Percentiles rank a stretch among this genome's conserved stretches.
Evolutionary conservation across 2,113 vertebrate species (phyloP).

Genomic region (Diphyllodes magnificus): DNA sequence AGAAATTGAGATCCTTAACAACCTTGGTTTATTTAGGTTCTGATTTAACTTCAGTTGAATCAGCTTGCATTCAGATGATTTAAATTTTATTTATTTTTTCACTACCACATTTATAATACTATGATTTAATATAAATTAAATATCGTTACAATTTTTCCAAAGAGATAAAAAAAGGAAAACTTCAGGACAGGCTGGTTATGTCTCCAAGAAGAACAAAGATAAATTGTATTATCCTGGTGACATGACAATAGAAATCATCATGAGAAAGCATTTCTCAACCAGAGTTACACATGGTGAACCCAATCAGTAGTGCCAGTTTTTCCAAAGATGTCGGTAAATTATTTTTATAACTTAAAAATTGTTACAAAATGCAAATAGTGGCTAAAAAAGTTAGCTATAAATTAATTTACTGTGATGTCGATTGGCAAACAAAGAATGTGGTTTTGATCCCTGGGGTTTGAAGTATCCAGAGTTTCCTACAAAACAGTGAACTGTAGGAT

Average conservation of each 20-base stretch:
- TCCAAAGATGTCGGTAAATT: neutral
- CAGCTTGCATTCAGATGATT: neutral
- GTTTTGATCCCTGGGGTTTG: neutral
- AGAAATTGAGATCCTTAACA: neutral
- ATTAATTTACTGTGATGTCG: neutral
- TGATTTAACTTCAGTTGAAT: neutral
- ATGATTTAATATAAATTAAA: neutral
- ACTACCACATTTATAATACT: neutral
- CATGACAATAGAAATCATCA: neutral
- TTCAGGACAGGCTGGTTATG: neutral
- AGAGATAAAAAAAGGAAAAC: neutral
- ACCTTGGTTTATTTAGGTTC: neutral
- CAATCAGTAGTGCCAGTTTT: neutral
- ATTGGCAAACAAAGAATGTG: neutral
- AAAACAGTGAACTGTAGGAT: neutral
- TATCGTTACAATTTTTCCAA: neutral
- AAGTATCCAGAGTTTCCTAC: neutral
- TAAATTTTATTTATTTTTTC: neutral
- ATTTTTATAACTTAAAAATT: neutral
- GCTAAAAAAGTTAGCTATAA: neutral
- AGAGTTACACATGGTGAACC: neutral
- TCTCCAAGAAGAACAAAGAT: neutral
- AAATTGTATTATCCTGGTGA: neutral
- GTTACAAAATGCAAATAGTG: neutral
- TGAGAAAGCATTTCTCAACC: neutral